A percentile compares a stretch with the other conserved stretches of the same genome.
phyloP scores from a whole-genome alignment of 2,113 vertebrate genomes.

The Rana temporaria region DNA sequence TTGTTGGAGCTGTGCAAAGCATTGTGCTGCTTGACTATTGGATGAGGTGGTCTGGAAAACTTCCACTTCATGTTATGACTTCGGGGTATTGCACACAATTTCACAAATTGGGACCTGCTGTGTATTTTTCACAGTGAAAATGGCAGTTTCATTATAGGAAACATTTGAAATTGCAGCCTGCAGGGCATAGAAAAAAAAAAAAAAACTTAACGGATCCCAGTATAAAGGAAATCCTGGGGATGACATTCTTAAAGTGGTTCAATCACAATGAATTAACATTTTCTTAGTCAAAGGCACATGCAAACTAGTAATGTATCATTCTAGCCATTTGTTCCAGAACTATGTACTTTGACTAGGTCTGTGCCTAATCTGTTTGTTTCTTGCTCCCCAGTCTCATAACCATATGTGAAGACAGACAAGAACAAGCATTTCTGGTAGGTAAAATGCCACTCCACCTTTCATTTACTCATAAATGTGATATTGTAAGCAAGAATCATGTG shows the following conservation, averaged over 20 bases:
- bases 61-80: slow-evolving; percentile 29
- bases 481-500: too few species aligned
- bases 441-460: too few species aligned
- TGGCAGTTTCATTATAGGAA: slow-evolving; percentile 46
- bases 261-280: slow-evolving; percentile 8
- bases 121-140: slow-evolving; percentile 34
- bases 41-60: slow-evolving; percentile 24
- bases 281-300: not conserved
- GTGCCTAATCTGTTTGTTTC: not conserved
- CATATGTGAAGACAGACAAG: not conserved
- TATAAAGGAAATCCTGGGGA: slow-evolving; percentile 15
- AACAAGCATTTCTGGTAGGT: not conserved
- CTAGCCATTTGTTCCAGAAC: not conserved
- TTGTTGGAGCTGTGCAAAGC: slow-evolving; percentile 1
- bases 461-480: too few species aligned
- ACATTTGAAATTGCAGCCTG: slow-evolving; percentile 34
- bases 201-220: not conserved
- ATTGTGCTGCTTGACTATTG: slow-evolving; percentile 21
- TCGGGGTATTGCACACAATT: slow-evolving; percentile 37
- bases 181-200: slow-evolving; percentile 16
- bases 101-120: slow-evolving; percentile 40
- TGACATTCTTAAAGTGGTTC: slow-evolving; percentile 12
- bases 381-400: not conserved
- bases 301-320: not conserved
- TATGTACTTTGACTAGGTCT: not conserved